These are phyloP conservation scores for Xestia sexstrigata DNA, from an alignment of 2,888 invertebrate genomes.

Conservation along the genomic window DNA sequence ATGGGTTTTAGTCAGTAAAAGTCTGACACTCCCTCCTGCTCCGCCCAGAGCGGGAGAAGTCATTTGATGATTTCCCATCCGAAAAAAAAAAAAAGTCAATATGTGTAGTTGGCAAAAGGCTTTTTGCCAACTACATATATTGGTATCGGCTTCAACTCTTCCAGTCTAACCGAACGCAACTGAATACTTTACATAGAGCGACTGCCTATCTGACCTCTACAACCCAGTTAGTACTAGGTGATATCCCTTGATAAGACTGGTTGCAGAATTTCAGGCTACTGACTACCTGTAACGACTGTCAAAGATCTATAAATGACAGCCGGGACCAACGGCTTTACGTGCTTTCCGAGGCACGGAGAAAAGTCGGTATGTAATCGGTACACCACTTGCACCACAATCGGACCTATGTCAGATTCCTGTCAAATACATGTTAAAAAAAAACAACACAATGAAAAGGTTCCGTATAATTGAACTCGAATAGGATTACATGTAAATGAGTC, in stretches of 20 bases:
- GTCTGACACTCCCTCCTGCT: no score
- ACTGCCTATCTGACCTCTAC: neutral
- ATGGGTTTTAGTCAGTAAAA: no score
- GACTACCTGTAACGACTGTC: neutral
- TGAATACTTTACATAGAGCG: neutral
- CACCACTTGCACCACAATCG: neutral
- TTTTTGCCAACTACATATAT: neutral
- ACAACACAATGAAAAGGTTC: neutral
- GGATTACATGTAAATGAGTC: conserved; percentile 8
- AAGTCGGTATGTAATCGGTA: neutral
- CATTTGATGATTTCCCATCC: no score
- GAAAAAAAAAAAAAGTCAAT: no score
- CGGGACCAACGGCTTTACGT: neutral
- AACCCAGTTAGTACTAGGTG: neutral
- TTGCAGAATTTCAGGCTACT: neutral
- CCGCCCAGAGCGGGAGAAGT: no score
- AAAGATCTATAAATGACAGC: neutral
- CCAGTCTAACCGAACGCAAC: neutral
- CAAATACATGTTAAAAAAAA: neutral
- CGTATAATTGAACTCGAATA: neutral
- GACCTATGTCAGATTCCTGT: neutral
- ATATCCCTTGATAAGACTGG: neutral
- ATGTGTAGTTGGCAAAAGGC: no score
- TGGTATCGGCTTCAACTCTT: neutral
- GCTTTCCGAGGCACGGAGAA: neutral